Percentiles rank a stretch among this genome's conserved stretches.
These are phyloP conservation scores for Hirundo rustica DNA, from an alignment of 2,797 vertebrate genomes.

Conservation along the genomic window DNA sequence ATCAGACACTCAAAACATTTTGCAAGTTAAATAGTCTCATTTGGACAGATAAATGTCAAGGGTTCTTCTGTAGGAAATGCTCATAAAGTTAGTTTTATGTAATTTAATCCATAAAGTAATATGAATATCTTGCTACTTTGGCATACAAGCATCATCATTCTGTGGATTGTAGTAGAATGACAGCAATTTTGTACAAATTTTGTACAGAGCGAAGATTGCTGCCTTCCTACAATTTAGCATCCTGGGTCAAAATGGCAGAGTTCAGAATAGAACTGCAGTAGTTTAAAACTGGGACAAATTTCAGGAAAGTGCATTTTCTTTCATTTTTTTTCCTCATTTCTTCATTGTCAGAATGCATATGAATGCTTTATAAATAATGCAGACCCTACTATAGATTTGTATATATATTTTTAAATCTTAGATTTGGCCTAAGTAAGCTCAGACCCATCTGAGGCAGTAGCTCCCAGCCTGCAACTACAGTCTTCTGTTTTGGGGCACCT, in stretches of 20 bases:
- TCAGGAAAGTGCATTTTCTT: not conserved
- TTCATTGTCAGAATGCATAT: not conserved
- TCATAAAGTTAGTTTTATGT: not conserved
- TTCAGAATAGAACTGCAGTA: not conserved
- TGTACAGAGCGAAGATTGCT: not conserved
- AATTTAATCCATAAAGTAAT: not conserved
- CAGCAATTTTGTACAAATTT: not conserved
- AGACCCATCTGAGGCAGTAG: not conserved
- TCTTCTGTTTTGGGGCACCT: not conserved
- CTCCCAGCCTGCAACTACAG: not conserved
- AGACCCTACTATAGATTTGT: not conserved
- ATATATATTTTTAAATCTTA: not conserved
- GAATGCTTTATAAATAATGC: not conserved
- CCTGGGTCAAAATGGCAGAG: not conserved
- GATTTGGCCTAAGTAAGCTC: not conserved
- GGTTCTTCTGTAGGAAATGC: not conserved
- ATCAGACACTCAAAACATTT: not conserved
- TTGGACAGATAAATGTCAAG: not conserved
- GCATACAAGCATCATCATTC: not conserved
- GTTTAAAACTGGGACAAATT: not conserved
- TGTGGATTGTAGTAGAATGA: not conserved
- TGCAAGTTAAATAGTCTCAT: not conserved
- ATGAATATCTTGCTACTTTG: not conserved
- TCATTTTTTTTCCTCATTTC: not conserved
- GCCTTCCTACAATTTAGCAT: not conserved